Evolutionary conservation across 2,797 vertebrate species (phyloP).

Genomic region (Rhinogobio ventralis): DNA sequence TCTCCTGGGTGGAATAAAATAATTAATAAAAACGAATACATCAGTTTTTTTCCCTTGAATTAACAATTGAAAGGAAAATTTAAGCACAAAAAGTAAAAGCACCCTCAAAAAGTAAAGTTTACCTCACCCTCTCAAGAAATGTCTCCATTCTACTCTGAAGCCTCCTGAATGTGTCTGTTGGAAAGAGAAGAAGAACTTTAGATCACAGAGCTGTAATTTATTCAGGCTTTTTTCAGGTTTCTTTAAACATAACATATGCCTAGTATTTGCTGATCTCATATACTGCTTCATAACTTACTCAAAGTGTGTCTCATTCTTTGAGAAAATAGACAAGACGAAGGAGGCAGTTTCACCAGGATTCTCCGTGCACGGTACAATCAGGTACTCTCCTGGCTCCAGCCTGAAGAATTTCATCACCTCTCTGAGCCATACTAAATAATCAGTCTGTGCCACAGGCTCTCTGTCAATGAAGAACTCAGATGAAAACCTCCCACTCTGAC

Average conservation of each 20-base stretch:
- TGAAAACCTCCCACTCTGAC: constrained; percentile 64
- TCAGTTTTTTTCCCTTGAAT: background rate
- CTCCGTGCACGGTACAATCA: constrained; percentile 73
- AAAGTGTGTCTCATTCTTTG: constrained; percentile 63
- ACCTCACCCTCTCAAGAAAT: constrained; percentile 68
- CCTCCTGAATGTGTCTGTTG: constrained; percentile 70
- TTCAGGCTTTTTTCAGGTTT: background rate
- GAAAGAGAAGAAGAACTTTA: constrained; percentile 40
- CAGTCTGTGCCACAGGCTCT: constrained; percentile 44
- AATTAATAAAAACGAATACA: background rate
- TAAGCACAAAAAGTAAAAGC: background rate
- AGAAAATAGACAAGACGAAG: constrained; percentile 72
- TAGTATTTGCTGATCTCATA: background rate
- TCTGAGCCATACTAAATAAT: constrained; percentile 57
- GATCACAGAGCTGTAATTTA: background rate
- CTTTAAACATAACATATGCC: background rate
- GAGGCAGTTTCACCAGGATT: constrained; percentile 60
- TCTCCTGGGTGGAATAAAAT: background rate
- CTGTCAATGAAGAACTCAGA: constrained; percentile 66
- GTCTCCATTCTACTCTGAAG: constrained; percentile 61
- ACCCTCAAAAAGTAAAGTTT: constrained; percentile 21
- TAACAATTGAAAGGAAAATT: background rate
- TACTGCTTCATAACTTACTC: constrained; percentile 61
- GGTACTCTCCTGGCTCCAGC: constrained; percentile 71
- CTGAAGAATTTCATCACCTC: constrained; percentile 66